Evolutionary conservation across 2,113 vertebrate species (phyloP), one percentile per base, ranked within the genome.

Genomic region (Tupaia chinensis): DNA sequence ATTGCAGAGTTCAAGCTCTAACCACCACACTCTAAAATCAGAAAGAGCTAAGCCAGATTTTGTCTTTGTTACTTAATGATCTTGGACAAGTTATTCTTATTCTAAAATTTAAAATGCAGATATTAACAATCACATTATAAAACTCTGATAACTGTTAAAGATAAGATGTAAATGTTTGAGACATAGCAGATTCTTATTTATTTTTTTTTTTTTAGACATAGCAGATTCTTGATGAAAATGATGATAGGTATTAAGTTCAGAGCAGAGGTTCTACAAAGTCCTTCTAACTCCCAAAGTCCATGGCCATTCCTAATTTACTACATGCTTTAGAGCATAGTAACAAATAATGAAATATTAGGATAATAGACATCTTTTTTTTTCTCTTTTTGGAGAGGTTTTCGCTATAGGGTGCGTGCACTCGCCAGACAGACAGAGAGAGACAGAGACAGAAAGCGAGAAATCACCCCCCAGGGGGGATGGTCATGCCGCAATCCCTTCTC

Each of bases 201-300:
- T 32, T 32, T 32, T 32, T 32, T 2, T 32, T 32, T 32, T 32
- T 32, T 32, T 32, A 14, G 77, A 53, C 3, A 60, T 32, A 73
- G 61, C 32, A 93, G 80, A 82, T 63, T 88, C 34, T 76, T 32
- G 93, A n/a, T 86, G 68, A 90, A 89, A 82, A 63, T 72, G 63
- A 27, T 23, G 7, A 6, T 56, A 54, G 22, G 9, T 77, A 4
- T 89, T 81, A 87, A 56, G 9, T 83, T 2, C 22, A 69, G 56
- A 70, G 5, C 8, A 73, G 44, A 84, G 44, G 2, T 92, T 78
- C 7, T 80, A 1, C 61, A 29, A 13, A 78, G 29, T 58, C 66
- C 22, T 69, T 8, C 17, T 73, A 78, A 80, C 19, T 92, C 53
- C 32, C 20, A 87, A 89, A 70, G 83, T 25, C 60, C 9, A 63